Evolutionary conservation across 2,888 invertebrate species (phyloP), one percentile per base, ranked within the genome.

Genomic region (Euplagia quadripunctaria): DNA sequence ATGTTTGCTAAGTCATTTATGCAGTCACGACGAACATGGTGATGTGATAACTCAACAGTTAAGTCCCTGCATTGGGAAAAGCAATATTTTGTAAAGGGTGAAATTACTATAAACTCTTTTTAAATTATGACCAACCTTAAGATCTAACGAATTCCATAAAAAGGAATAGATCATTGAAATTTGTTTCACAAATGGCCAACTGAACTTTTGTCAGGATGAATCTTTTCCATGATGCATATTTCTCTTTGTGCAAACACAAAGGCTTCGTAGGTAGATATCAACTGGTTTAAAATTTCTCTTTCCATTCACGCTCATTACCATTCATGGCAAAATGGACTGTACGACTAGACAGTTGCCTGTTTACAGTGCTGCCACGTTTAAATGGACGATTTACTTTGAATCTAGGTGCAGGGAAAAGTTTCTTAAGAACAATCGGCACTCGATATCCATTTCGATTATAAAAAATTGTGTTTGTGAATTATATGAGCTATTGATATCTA

Each of bases 221-320:
- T 6, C 31, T 49, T 51, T 51, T 66, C 17, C 31, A 51, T 17
- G 49, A 66, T 66, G 49, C 51, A 51, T 31, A 61, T 64, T 70
- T 70, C n/a, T 58, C 52, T 49, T 66, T 65, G 65, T 49, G 20
- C 51, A 20, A 49, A 52, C 41, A 68, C 42, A 68, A 68, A 66
- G 46, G 65, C 49, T 66, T 8, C 8, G 52, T 68, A 61, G 43
- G 58, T 46, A 61, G 31, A 31, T 58, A 58, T 11, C 58, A 8
- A 20, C 58, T 58, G 46, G 52, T 63, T 49, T 61, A 42, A 58
- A 20, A 61, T 4, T 69, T 55, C 20, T 61, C 12, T 68, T 69
- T 63, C 16, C 61, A 49, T 61, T 69, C 49, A 31, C 17, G 31
- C 61, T 69, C 49, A 49, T 69, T 69, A 69, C 31, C 31, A 63